Conservation (phyloP, 2,113 vertebrate genomes). For the Mola mola region DNA sequence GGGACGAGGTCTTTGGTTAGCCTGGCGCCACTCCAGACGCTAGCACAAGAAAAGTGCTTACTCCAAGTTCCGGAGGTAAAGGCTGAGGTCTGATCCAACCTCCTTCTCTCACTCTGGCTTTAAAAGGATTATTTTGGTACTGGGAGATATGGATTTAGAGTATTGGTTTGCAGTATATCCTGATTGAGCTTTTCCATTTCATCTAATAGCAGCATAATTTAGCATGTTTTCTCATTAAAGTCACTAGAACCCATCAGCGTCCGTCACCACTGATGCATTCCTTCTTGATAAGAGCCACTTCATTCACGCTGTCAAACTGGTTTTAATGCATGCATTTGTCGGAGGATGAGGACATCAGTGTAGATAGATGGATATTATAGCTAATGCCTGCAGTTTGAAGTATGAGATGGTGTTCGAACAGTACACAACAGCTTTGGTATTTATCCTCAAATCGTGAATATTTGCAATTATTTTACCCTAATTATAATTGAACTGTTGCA, state of each 20-base stretch:
- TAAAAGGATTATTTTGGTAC: conserved; percentile 59
- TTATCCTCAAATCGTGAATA: no score
- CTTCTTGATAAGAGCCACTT: conserved; percentile 7
- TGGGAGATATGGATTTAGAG: conserved; percentile 61
- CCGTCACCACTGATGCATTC: conserved; percentile 5
- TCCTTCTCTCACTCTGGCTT: conserved; percentile 18
- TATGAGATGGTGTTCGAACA: no score
- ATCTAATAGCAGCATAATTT: conserved; percentile 33
- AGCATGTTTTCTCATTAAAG: conserved; percentile 27
- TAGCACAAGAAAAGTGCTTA: conserved; percentile 78
- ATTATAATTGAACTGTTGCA: no score
- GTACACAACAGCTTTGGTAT: no score
- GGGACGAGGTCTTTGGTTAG: conserved; percentile 79
- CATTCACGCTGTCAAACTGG: conserved; percentile 12
- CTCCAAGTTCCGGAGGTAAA: conserved; percentile 70
- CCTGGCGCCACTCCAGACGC: conserved; percentile 79
- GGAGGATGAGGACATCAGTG: no score
- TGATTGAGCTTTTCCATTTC: conserved; percentile 45
- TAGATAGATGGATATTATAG: no score
- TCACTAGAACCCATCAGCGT: background rate
- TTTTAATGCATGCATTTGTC: no score
- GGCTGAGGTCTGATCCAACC: conserved; percentile 52
- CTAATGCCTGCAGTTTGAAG: no score
- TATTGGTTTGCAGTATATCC: conserved; percentile 38
- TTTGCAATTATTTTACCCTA: no score